Percentiles rank a stretch among this genome's conserved stretches.
These are phyloP conservation scores for Liposcelis brunnea DNA, from an alignment of 2,888 invertebrate genomes.

Conservation along the genomic window DNA sequence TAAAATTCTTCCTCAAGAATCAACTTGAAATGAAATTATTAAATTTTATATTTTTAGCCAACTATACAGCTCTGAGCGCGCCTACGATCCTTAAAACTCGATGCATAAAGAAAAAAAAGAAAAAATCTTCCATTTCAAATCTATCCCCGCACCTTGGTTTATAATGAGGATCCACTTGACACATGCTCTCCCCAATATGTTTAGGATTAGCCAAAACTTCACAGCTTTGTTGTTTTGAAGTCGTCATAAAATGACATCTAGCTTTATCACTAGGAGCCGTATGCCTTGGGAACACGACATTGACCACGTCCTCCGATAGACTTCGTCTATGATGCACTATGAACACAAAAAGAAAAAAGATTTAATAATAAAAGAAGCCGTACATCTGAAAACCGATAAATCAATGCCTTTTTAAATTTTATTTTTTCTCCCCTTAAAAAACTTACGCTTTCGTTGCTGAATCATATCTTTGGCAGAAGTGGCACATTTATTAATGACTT, in stretches of 20 bases:
- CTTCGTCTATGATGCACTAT: slow-evolving; percentile 52
- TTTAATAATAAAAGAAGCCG: too few relatives aligned
- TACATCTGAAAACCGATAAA: slow-evolving; percentile 6
- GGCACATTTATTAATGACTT: slow-evolving; percentile 21
- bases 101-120: too few relatives aligned
- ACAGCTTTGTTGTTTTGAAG: slow-evolving; percentile 23
- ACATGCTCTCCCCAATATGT: slow-evolving; percentile 68
- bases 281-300: slow-evolving; percentile 39
- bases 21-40: too few relatives aligned
- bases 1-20: too few relatives aligned
- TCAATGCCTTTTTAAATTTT: slow-evolving; percentile 8
- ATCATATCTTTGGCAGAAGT: slow-evolving; percentile 13
- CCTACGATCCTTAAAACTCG: too few relatives aligned
- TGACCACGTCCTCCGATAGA: slow-evolving; percentile 48
- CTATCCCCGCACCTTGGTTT: slow-evolving; percentile 30
- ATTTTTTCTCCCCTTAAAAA: slow-evolving; percentile 5
- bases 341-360: too few relatives aligned
- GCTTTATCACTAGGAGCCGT: slow-evolving; percentile 57
- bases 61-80: too few relatives aligned
- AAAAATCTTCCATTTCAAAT: not conserved
- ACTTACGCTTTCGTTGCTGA: slow-evolving; percentile 24
- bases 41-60: too few relatives aligned
- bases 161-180: slow-evolving; percentile 66
- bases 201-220: slow-evolving; percentile 38
- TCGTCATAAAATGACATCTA: slow-evolving; percentile 40